A percentile compares a stretch with the other conserved stretches of the same genome.
Evolutionary conservation across 2,888 invertebrate genomes (phyloP).

Genomic region (Zelleria hepariella): DNA sequence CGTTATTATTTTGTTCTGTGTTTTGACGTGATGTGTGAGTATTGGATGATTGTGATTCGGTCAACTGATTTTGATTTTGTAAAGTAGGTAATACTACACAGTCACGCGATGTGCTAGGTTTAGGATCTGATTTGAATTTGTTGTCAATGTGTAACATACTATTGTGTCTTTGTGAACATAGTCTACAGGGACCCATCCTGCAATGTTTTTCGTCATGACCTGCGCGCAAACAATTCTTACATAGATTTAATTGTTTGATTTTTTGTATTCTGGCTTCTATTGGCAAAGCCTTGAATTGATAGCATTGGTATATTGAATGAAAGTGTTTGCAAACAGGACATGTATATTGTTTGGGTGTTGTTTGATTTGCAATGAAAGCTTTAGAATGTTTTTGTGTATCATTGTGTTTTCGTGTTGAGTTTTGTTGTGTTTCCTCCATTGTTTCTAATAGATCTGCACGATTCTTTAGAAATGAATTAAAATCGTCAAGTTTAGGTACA

Average conservation of each 20-base stretch:
- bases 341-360: background rate
- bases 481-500: constrained; percentile 2
- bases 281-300: constrained; percentile 13
- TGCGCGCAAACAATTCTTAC: constrained; percentile 14
- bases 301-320: constrained; percentile 13
- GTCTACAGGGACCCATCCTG: constrained; percentile 11
- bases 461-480: constrained; percentile 8
- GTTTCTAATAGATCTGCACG: constrained; percentile 9
- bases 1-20: background rate
- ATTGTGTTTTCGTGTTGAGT: background rate
- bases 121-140: background rate
- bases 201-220: constrained; percentile 14
- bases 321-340: constrained; percentile 9
- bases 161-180: constrained; percentile 12
- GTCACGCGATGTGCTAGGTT: background rate
- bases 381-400: constrained; percentile 6
- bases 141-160: constrained; percentile 3
- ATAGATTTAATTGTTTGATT: constrained; percentile 13
- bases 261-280: constrained; percentile 9
- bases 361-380: constrained; percentile 6
- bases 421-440: constrained; percentile 6
- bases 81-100: constrained; percentile 5
- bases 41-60: background rate
- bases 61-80: background rate
- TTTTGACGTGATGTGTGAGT: background rate